Percentiles rank a stretch among this genome's conserved stretches.
Evolutionary conservation across 2,888 invertebrate species (phyloP).

Genomic region (Meiosimyza decipiens): DNA sequence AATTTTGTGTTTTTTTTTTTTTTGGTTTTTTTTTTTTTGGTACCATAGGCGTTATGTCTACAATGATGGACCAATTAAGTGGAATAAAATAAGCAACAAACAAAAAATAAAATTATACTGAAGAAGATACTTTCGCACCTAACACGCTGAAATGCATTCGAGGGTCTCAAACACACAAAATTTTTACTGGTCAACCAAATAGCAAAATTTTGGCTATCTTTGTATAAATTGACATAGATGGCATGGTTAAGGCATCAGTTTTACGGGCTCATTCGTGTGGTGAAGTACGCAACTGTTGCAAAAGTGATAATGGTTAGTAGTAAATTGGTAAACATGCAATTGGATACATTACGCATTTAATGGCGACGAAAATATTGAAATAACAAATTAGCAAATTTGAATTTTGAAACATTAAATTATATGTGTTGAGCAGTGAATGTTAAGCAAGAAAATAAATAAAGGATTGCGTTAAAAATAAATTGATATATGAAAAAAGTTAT

Average conservation of each 20-base stretch:
- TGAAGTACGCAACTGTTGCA: conserved; percentile 49
- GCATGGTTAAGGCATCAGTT: conserved; percentile 54
- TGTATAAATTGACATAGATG: conserved; percentile 55
- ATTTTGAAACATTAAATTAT: conserved; percentile 20
- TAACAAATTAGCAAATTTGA: conserved; percentile 18
- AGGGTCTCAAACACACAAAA: neutral
- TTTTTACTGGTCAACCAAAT: neutral
- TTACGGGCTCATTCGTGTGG: conserved; percentile 52
- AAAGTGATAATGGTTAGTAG: conserved; percentile 56
- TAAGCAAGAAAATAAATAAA: neutral
- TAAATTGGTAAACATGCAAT: conserved; percentile 17
- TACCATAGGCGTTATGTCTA: conserved; percentile 7
- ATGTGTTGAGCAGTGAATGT: conserved; percentile 10
- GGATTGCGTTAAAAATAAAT: conserved; percentile 19
- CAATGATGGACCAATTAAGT: conserved; percentile 33
- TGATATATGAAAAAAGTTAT: too few relatives aligned
- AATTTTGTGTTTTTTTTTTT: neutral
- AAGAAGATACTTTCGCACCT: neutral
- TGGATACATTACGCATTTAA: neutral
- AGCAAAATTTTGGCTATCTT: neutral
- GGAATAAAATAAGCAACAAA: conserved; percentile 11
- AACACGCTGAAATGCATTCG: neutral
- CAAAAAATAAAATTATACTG: conserved; percentile 6
- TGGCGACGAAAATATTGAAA: neutral
- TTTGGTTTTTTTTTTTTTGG: neutral